Conservation (phyloP, 2,113 vertebrate species). For the Atrichornis clamosus region DNA sequence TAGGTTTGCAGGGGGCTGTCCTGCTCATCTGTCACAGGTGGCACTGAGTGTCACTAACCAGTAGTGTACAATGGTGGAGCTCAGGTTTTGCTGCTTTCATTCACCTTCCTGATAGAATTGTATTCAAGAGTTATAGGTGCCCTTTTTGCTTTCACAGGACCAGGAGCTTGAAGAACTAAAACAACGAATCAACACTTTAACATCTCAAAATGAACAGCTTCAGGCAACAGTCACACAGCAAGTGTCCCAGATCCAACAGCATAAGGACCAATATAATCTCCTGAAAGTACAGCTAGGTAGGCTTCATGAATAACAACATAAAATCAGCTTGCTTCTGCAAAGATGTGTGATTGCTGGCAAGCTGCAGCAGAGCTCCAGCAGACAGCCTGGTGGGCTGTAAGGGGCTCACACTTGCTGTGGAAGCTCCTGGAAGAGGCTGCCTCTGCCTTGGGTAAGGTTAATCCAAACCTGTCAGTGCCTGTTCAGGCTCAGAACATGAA, state of each 20-base stretch:
- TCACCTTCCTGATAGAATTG: background rate
- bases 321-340: background rate
- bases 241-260: constrained; percentile 92
- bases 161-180: constrained; percentile 90
- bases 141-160: constrained; percentile 74
- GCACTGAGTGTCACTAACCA: background rate
- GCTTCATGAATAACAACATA: background rate
- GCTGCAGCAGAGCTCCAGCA: background rate
- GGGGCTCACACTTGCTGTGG: background rate
- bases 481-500: background rate
- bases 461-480: background rate
- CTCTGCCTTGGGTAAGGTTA: background rate
- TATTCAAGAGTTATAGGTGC: background rate
- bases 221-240: constrained; percentile 87
- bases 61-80: background rate
- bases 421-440: background rate
- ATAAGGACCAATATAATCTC: constrained; percentile 97
- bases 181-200: constrained; percentile 80
- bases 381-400: no score
- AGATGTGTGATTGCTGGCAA: background rate
- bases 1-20: background rate
- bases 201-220: constrained; percentile 85
- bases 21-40: background rate
- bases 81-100: background rate
- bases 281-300: constrained; percentile 93